Base-by-base conservation (phyloP, 2,888 invertebrate species). In the Watsonalla cultraria region DNA sequence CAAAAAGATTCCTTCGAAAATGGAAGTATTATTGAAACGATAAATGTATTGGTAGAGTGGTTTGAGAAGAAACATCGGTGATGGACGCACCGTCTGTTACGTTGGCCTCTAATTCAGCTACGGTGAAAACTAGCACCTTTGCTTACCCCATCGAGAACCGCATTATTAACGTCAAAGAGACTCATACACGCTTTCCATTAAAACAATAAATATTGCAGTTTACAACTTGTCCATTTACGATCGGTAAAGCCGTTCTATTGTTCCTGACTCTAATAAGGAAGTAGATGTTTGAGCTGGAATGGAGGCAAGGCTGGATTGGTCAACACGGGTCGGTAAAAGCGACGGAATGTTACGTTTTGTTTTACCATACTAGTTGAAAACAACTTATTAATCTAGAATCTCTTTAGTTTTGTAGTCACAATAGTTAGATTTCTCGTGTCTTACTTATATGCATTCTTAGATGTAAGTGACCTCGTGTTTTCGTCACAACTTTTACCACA, bases 181-280 rank as follows among this genome's bases (percentile, higher is more conserved):
- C 24, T 24, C 24, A 24, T 24, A 24, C 24, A 24, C 24, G 9
- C 45, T n/a, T 11, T n/a, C 6, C 45, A 45, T 45, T 46, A 51
- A 54, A 64, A 63, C 62, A 61, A 62, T 64, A 62, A 66, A 65
- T 24, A 24, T 65, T 69, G 74, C 76, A 70, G 67, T 78, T 81
- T 72, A 78, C 72, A 65, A 69, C 62, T 66, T 68, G 74, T 78
- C 72, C 71, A 70, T 74, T 84, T 78, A 82, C 80, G 77, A 80
- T 64, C 64, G 51, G 62, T 65, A 74, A 78, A 80, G 76, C 78
- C 66, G 80, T 76, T 72, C 78, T 68, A 84, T 87, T 86, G 87
- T 86, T 88, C 78, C 70, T 63, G 65, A 67, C 72, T 68, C 80
- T 87, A 88, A 90, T 86, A 83, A 89, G 90, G 90, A 90, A 90